phyloP scores from a whole-genome alignment of 1,140 invertebrate species.

The Sipha flava region DNA sequence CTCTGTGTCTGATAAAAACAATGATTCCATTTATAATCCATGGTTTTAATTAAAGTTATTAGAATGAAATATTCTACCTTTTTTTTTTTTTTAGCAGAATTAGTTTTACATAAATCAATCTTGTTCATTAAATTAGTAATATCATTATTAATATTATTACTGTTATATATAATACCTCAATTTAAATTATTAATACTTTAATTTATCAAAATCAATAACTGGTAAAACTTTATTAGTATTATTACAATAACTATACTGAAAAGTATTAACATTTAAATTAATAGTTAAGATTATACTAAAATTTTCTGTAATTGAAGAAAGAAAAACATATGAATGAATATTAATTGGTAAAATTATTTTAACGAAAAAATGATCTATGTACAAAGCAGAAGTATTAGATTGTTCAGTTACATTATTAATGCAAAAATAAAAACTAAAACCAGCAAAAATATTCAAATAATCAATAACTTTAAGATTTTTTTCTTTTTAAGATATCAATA shows the following conservation, averaged over 20 bases:
- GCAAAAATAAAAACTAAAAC: background rate
- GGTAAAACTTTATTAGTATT: background rate
- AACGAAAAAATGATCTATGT: background rate
- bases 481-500: background rate
- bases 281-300: too few relatives aligned
- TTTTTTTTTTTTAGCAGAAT: background rate
- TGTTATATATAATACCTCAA: background rate
- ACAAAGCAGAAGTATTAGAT: background rate
- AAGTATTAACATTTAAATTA: background rate
- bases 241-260: background rate
- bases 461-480: background rate
- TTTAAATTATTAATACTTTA: background rate
- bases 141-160: background rate
- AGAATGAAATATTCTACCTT: background rate
- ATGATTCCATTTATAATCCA: background rate
- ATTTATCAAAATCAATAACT: background rate
- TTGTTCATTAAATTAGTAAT: background rate
- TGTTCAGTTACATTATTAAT: background rate
- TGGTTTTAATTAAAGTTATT: background rate
- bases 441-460: background rate
- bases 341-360: background rate
- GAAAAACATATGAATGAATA: background rate
- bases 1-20: background rate
- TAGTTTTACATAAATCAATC: background rate
- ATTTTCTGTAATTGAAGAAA: background rate